Conservation (phyloP, 2,888 invertebrate genomes). For the Xestoiulus laeticollis region DNA sequence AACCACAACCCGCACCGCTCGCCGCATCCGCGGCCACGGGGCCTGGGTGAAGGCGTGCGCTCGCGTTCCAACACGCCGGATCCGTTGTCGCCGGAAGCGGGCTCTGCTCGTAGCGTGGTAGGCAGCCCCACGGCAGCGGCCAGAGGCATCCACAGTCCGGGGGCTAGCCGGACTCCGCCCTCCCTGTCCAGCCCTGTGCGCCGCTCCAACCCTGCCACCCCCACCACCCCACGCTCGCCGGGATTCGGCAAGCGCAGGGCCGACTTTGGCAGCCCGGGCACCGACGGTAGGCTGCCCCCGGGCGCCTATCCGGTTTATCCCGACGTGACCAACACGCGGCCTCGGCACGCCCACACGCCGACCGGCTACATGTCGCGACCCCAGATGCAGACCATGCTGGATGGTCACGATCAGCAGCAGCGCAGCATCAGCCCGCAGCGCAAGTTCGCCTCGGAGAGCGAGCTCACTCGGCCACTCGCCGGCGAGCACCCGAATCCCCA, state of each 20-base stretch:
- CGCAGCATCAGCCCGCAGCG: slow-evolving; percentile 73
- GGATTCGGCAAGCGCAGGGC: slow-evolving; percentile 43
- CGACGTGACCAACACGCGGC: slow-evolving; percentile 43
- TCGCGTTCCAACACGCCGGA: slow-evolving; percentile 71
- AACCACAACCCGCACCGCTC: slow-evolving; percentile 69
- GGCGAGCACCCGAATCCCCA: slow-evolving; percentile 65
- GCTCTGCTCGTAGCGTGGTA: slow-evolving; percentile 50
- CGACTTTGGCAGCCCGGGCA: slow-evolving; percentile 44
- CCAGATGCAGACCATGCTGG: slow-evolving; percentile 25
- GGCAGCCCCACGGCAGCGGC: slow-evolving; percentile 33
- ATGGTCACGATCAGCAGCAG: slow-evolving; percentile 59
- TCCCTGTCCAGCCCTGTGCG: slow-evolving; percentile 48
- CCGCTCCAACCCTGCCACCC: slow-evolving; percentile 50
- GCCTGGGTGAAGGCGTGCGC: slow-evolving; percentile 62
- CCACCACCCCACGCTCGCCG: slow-evolving; percentile 47
- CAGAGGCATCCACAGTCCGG: slow-evolving; percentile 47
- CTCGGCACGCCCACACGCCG: slow-evolving; percentile 33
- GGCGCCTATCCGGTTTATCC: slow-evolving; percentile 38
- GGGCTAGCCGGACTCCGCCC: slow-evolving; percentile 34
- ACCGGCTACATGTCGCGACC: slow-evolving; percentile 52
- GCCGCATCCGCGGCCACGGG: slow-evolving; percentile 77
- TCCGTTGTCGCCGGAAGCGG: slow-evolving; percentile 68
- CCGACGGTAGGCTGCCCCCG: not conserved
- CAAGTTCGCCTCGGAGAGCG: slow-evolving; percentile 82
- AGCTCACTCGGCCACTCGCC: slow-evolving; percentile 71